Conservation (phyloP, 30 jellyfish, hydroid and myxozoan species). For the Aurelia sp. region DNA sequence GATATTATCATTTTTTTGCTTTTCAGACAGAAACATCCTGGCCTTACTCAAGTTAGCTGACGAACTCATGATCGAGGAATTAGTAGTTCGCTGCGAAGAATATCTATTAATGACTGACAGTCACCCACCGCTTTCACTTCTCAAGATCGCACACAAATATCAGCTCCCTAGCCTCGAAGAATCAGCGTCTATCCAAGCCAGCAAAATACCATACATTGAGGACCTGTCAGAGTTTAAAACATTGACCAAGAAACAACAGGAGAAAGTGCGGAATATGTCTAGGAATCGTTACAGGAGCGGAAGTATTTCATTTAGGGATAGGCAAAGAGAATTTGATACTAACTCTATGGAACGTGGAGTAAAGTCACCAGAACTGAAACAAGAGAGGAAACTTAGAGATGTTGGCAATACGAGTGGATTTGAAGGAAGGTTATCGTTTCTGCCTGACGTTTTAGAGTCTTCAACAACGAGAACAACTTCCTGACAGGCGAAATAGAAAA, state of each 20-base stretch:
- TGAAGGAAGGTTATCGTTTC: conserved; percentile 16
- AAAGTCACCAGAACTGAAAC: conserved; percentile 29
- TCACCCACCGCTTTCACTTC: conserved; percentile 40
- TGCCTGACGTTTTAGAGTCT: neutral
- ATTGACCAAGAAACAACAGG: conserved; percentile 41
- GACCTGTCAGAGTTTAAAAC: conserved; percentile 26
- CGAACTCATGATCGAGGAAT: conserved; percentile 67
- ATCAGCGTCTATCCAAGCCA: conserved; percentile 64
- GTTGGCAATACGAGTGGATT: neutral
- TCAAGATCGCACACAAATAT: conserved; percentile 57
- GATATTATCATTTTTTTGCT: neutral
- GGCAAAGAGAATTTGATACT: neutral
- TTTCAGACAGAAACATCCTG: conserved; percentile 64
- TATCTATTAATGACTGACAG: conserved; percentile 30
- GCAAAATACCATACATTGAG: conserved; percentile 67
- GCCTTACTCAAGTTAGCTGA: conserved; percentile 69
- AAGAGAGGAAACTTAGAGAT: conserved; percentile 26
- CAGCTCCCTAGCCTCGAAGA: conserved; percentile 71
- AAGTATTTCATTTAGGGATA: neutral
- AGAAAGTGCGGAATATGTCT: conserved; percentile 48
- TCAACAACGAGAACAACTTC: too few relatives aligned
- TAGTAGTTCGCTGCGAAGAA: conserved; percentile 76
- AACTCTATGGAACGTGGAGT: neutral
- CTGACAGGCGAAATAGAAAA: too few relatives aligned
- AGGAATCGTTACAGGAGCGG: conserved; percentile 57